Evolutionary conservation across 2,888 invertebrate species (phyloP), one percentile per base, ranked within the genome.

Genomic region (Nemotelus nigrinus): DNA sequence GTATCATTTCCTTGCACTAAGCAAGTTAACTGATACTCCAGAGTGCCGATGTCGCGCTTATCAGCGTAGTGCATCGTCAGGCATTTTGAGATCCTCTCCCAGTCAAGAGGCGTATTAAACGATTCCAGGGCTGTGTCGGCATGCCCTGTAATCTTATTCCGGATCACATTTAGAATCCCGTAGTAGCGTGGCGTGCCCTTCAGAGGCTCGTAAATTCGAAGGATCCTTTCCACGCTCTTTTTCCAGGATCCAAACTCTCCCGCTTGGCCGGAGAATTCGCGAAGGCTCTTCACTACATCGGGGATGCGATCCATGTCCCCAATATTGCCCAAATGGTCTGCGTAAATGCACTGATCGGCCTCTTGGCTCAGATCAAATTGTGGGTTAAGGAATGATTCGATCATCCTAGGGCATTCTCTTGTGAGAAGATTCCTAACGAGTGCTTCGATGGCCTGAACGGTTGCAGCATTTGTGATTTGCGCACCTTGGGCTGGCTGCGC

Each of bases 81-180:
- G 10, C 79, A 78, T 45, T 47, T 63, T 2, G 76, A 68, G 25
- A 78, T 78, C 3, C 41, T 55, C 50, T 7, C 50, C n/a, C 75
- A 78, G 41, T 78, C 60, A 25, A 79, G 55, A n/a, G 77, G 78
- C 6, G 76, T 65, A 53, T 77, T 79, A 50, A 78, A 80, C 0
- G 78, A 79, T 45, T 80, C 79, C 39, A 79, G 48, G 2, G 68
- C 78, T 10, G 60, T 71, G 41, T 79, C 79, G 2, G 77, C 78
- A 4, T 72, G 44, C 8, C 78, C 79, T 45, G 50, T 63, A 3
- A 80, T 78, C 25, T 80, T 79, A n/a, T 80, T 80, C n/a, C 80
- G 39, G 3, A 78, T 70, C 8, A 53, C 7, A 55, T n/a, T 55
- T 1, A 25, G 25, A 25, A 25, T 25, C 25, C 25, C 25, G 25